Percentiles rank a stretch among this genome's conserved stretches.
phyloP scores from a whole-genome alignment of 2,888 invertebrate genomes.

The Meteorus cinctellus region DNA sequence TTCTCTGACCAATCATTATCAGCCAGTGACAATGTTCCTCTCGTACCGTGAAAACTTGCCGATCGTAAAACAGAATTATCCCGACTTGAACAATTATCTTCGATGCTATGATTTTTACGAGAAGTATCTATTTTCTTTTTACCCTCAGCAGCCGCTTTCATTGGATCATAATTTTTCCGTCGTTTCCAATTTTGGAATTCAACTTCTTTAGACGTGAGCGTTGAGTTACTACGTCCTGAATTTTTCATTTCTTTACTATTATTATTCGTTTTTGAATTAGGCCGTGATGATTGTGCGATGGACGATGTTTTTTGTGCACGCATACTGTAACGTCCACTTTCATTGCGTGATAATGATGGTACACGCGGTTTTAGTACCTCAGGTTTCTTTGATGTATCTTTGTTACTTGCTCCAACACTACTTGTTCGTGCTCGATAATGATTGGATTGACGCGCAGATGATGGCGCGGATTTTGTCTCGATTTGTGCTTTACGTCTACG shows the following conservation, averaged over 20 bases:
- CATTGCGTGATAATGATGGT: slow-evolving; percentile 76
- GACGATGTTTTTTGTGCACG: slow-evolving; percentile 73
- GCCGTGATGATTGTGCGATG: slow-evolving; percentile 50
- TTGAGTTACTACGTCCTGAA: slow-evolving; percentile 80
- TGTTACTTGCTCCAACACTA: slow-evolving; percentile 55
- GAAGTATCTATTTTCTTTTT: slow-evolving; percentile 76
- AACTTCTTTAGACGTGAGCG: slow-evolving; percentile 84
- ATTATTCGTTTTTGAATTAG: slow-evolving; percentile 55
- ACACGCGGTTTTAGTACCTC: slow-evolving; percentile 58
- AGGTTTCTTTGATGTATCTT: slow-evolving; percentile 58
- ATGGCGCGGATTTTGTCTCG: slow-evolving; percentile 57
- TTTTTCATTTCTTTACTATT: slow-evolving; percentile 73
- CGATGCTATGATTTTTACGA: slow-evolving; percentile 63
- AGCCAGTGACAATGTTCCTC: slow-evolving; percentile 62
- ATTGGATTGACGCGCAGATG: slow-evolving; percentile 56
- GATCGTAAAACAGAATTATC: slow-evolving; percentile 72
- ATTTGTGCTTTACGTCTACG: slow-evolving; percentile 59
- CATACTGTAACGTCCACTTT: slow-evolving; percentile 80
- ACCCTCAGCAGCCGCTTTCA: slow-evolving; percentile 93
- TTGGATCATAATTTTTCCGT: slow-evolving; percentile 95
- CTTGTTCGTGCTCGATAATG: slow-evolving; percentile 59
- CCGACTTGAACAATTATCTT: slow-evolving; percentile 63
- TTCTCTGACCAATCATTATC: slow-evolving; percentile 65
- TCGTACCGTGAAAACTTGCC: slow-evolving; percentile 74
- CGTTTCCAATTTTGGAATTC: slow-evolving; percentile 97